Conservation (phyloP, 2,113 vertebrate species). For the Lampris incognitus region DNA sequence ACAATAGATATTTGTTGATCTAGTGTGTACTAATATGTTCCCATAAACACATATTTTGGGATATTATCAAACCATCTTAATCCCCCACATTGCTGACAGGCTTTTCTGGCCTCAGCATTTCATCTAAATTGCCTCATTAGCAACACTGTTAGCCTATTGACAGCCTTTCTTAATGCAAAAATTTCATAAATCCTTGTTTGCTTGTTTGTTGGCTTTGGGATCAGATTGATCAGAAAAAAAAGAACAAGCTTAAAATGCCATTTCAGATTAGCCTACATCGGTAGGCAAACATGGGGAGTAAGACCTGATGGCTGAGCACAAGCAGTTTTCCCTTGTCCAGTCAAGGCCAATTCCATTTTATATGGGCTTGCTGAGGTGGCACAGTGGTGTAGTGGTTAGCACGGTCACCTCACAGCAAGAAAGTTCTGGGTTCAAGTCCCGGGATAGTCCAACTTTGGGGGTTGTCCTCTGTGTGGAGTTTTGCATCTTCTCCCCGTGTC, state of each 20-base stretch:
- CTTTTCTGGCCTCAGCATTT: not conserved
- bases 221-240: conserved; percentile 14
- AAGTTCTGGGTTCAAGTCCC: too few species aligned
- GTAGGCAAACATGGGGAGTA: not conserved
- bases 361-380: not conserved
- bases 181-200: not conserved
- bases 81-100: too few species aligned
- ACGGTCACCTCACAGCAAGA: too few species aligned
- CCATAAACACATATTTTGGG: too few species aligned
- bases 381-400: too few species aligned
- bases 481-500: too few species aligned
- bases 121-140: not conserved
- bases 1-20: too few species aligned
- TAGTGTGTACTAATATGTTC: too few species aligned
- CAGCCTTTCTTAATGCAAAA: not conserved
- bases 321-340: conserved; percentile 21
- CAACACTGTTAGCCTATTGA: not conserved
- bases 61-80: too few species aligned
- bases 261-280: conserved; percentile 47
- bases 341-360: conserved; percentile 7
- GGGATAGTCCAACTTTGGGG: too few species aligned
- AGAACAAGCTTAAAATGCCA: conserved; percentile 56
- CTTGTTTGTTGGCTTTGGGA: conserved; percentile 8
- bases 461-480: too few species aligned
- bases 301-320: conserved; percentile 2